A percentile compares a stretch with the other conserved stretches of the same genome.
Evolutionary conservation across 1,140 invertebrate species (phyloP).

Genomic region (Drosophila sechellia): DNA sequence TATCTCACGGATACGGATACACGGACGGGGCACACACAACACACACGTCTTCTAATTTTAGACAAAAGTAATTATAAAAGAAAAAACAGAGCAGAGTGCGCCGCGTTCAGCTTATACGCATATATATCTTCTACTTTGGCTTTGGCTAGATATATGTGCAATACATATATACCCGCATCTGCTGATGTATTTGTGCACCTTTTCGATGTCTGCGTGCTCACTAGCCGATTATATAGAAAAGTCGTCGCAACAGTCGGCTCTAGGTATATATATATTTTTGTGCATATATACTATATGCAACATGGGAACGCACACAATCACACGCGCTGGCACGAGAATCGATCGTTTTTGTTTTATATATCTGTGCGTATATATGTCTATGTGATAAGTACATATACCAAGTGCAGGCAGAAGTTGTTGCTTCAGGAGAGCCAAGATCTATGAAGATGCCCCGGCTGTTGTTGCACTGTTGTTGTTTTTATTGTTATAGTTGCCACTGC

Average conservation of each 20-base stretch:
- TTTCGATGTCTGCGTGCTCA: conserved; percentile 29
- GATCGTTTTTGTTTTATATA: conserved; percentile 65
- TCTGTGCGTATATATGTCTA: conserved; percentile 12
- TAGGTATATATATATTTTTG: conserved; percentile 26
- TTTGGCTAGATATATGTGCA: conserved; percentile 66
- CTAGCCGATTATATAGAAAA: conserved; percentile 65
- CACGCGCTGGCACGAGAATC: conserved; percentile 23
- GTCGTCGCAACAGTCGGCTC: conserved; percentile 61
- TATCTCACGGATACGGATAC: conserved; percentile 60
- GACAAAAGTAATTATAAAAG: conserved; percentile 84
- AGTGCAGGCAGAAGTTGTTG: conserved; percentile 65
- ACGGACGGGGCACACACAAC: conserved; percentile 51
- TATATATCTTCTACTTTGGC: conserved; percentile 77
- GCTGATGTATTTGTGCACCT: conserved; percentile 23
- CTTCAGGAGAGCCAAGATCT: conserved; percentile 14
- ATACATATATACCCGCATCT: conserved; percentile 26
- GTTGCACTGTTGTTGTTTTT: conserved; percentile 13
- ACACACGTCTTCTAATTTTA: conserved; percentile 85
- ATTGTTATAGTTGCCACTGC: conserved; percentile 15
- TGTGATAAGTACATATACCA: conserved; percentile 33
- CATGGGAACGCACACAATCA: conserved; percentile 43
- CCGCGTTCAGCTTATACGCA: conserved; percentile 77
- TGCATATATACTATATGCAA: conserved; percentile 26
- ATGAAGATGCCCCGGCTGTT: conserved; percentile 14
- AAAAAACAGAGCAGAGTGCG: conserved; percentile 82